Evolutionary conservation across 2,113 vertebrate species (phyloP), one percentile per base, ranked within the genome.

Genomic region (Pollimyrus isidori): DNA sequence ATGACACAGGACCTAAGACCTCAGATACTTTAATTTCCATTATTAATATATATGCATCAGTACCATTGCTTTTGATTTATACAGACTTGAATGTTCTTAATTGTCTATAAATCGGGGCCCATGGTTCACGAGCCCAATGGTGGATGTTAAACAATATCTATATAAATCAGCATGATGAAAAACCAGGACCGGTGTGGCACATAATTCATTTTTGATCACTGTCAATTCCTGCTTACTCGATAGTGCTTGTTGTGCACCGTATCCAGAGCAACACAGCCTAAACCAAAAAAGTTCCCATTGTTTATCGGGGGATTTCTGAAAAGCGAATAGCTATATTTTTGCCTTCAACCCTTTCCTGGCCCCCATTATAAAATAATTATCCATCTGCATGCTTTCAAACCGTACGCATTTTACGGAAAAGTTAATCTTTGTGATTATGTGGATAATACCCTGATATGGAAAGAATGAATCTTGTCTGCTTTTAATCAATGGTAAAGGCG

Each of bases 401-500:
- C 52, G 65, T 62, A 48, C 53, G 42, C 15, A 6, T 50, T 89
- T 91, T 89, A 86, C 86, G 92, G 91, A 91, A 91, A 73, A 17
- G 90, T 90, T 92, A 90, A 91, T 92, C 91, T 90, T 82, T 48
- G 46, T 82, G 52, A 80, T 88, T 50, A 88, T 53, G 73, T 26
- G n/a, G 53, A 91, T 88, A 90, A 91, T 88, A 82, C 62, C 19
- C 87, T 56, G 65, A 87, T 58, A 50, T 84, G 65, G 65, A 69
- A 69, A 76, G 73, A 84, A 92, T 92, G 90, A 92, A 92, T 93
- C 92, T 89, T 86, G 82, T 58, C 84, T 84, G 88, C 90, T 89
- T 92, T 87, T 89, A 89, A 92, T 89, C 65, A 89, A 7, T 48
- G n/a, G 82, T 17, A 76, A 13, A 21, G 48, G 15, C 1, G 19